Evolutionary conservation across 2,113 vertebrate species (phyloP), one percentile per base, ranked within the genome.

Genomic region (Chloroceryle aenea): DNA sequence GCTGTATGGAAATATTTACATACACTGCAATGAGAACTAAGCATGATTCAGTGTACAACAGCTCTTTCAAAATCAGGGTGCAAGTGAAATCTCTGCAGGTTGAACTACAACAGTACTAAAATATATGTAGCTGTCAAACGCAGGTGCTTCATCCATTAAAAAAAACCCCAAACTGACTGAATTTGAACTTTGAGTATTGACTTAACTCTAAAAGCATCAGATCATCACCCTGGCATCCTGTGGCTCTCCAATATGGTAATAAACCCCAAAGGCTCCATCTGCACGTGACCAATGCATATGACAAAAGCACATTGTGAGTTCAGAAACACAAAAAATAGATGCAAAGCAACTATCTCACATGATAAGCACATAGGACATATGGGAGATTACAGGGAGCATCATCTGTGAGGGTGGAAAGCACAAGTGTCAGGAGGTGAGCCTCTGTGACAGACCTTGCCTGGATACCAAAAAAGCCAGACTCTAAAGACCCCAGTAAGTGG

Each of bases 1-100:
- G 13, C 0, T 2, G 4, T 34, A 14, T 2, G 17, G 63, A 42
- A 86, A 73, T 38, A 86, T 52, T 38, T 47, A 23, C 1, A 30
- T 2, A 16, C 10, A 40, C 14, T n/a, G 10, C 55, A 89, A 3
- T 38, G 64, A 86, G 40, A 43, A 69, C 80, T 61, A 77, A 68
- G 22, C 17, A 20, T 6, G 20, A 66, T 52, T 84, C 43, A 38
- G 52, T 29, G 47, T 4, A 74, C 9, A 84, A 61, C 45, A 82
- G n/a, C 12, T 85, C 38, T 85, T 81, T 59, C 66, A 85, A 71
- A 91, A 66, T 74, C 30, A 58, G 50, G 48, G 64, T 48, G 55
- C 12, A 61, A 71, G 15, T 40, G 23, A 69, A 77, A 78, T 19
- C 34, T 87, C 62, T 40, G 36, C 55, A 67, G 50, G 64, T 21